phyloP scores from a whole-genome alignment of 2,113 vertebrate genomes.

The Apteryx owenii region DNA sequence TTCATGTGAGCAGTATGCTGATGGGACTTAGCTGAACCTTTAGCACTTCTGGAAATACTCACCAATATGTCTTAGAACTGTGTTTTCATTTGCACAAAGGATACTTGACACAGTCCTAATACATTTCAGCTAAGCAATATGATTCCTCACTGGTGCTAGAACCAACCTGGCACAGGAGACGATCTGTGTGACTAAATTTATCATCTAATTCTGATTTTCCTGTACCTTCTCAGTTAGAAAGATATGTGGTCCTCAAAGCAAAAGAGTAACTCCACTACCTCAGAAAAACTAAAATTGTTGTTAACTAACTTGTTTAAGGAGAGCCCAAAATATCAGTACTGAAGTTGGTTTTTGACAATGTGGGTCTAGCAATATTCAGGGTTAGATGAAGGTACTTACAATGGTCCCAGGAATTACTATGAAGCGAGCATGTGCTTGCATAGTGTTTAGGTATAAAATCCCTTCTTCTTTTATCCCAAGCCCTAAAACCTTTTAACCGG shows the following conservation, averaged over 20 bases:
- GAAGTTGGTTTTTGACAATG: not conserved
- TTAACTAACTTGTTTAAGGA: not conserved
- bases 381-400: not conserved
- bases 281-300: not conserved
- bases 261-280: not conserved
- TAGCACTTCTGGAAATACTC: not conserved
- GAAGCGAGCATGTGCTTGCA: not conserved
- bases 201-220: not conserved
- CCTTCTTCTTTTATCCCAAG: not conserved
- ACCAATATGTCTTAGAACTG: accelerated
- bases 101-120: not conserved
- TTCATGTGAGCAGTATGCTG: too few relatives aligned
- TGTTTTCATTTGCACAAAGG: not conserved
- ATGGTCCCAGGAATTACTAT: not conserved
- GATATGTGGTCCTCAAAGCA: not conserved
- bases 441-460: not conserved
- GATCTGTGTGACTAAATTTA: not conserved
- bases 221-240: not conserved
- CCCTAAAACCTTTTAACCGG: not conserved
- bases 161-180: not conserved
- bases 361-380: accelerated
- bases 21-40: not conserved
- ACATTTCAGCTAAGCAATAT: not conserved
- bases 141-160: not conserved
- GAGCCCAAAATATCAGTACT: not conserved